A percentile compares a stretch with the other conserved stretches of the same genome.
Evolutionary conservation across 2,797 vertebrate genomes (phyloP).

Genomic region (Tenualosa thibaudeaui): DNA sequence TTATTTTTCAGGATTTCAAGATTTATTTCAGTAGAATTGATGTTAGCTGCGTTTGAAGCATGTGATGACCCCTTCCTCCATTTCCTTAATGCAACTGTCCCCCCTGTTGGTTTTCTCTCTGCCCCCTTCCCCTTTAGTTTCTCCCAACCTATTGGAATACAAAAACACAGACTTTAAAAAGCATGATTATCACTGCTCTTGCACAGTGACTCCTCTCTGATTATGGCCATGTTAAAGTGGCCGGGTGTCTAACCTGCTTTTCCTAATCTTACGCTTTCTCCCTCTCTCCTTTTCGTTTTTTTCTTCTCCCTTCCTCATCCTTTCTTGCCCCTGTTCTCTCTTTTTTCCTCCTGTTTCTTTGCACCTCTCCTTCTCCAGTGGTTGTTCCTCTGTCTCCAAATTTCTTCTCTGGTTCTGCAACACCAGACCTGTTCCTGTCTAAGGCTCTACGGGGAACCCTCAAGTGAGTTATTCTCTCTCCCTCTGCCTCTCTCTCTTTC

Average conservation of each 20-base stretch:
- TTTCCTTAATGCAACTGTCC: neutral
- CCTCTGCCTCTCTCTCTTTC: neutral
- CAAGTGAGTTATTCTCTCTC: slow-evolving; percentile 70
- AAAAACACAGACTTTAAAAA: neutral
- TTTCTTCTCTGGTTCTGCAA: slow-evolving; percentile 95
- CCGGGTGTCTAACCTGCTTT: slow-evolving; percentile 56
- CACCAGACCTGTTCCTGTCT: slow-evolving; percentile 92
- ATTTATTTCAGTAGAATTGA: neutral
- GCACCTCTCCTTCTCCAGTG: slow-evolving; percentile 76
- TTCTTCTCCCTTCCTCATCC: slow-evolving; percentile 45
- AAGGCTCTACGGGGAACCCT: slow-evolving; percentile 75
- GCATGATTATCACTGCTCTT: neutral
- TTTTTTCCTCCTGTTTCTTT: slow-evolving; percentile 50
- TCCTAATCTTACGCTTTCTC: slow-evolving; percentile 53
- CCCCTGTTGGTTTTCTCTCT: neutral
- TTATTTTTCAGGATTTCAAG: too few relatives aligned
- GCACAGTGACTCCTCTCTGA: neutral
- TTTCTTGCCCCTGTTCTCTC: slow-evolving; percentile 54
- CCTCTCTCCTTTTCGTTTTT: slow-evolving; percentile 36
- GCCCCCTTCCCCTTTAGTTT: too few relatives aligned
- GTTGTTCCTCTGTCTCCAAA: slow-evolving; percentile 93
- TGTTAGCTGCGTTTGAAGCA: neutral
- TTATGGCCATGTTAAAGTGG: slow-evolving; percentile 12
- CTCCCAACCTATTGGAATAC: neutral
- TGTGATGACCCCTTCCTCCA: neutral